Conservation (phyloP, 2,888 invertebrate genomes). For the Aphodius sticticus region DNA sequence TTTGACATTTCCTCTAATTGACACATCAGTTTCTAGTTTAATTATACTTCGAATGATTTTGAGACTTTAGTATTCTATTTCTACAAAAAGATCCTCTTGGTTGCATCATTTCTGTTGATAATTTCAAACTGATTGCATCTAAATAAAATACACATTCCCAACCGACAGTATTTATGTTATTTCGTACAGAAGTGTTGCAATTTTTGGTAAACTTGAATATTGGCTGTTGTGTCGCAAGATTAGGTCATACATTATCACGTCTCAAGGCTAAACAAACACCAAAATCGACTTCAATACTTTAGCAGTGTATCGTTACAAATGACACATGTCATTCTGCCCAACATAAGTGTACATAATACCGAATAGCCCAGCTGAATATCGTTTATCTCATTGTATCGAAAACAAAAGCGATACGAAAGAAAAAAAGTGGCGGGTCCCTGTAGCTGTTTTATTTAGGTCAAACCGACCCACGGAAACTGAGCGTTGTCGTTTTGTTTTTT, state of each 20-base stretch:
- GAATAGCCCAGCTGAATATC: neutral
- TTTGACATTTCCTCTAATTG: no score
- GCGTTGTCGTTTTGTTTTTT: neutral
- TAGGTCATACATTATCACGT: neutral
- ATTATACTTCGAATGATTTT: no score
- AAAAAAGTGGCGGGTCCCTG: neutral
- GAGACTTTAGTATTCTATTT: no score
- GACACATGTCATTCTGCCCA: neutral
- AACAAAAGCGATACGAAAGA: neutral
- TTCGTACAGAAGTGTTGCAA: neutral
- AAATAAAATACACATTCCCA: no score
- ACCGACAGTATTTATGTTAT: no score
- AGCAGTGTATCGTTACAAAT: neutral
- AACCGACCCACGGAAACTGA: neutral
- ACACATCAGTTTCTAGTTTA: no score
- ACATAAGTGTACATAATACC: neutral
- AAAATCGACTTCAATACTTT: neutral
- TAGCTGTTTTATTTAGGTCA: neutral
- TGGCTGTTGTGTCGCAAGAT: neutral
- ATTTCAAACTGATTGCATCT: no score
- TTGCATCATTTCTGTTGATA: no score
- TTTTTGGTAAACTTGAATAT: neutral
- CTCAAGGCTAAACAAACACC: neutral
- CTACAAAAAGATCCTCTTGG: no score
- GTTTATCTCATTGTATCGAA: neutral